A percentile compares a stretch with the other conserved stretches of the same genome.
Evolutionary conservation across 2,797 vertebrate genomes (phyloP).

Genomic region (Aythya fuligula): DNA sequence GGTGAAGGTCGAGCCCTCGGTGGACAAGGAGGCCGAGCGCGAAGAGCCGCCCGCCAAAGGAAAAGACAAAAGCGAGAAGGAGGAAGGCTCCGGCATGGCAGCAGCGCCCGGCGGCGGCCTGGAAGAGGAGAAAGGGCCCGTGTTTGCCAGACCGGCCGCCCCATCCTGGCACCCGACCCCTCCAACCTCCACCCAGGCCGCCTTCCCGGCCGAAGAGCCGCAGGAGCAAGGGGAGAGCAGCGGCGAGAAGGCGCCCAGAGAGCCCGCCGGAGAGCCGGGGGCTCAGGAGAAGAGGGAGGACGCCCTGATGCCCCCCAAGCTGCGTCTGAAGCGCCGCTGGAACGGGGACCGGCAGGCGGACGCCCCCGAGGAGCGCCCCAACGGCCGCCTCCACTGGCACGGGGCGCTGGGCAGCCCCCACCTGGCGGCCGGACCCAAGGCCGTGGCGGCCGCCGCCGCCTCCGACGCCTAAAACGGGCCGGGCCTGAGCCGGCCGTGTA

Average conservation of each 20-base stretch:
- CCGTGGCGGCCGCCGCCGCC: conserved; percentile 38
- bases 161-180: neutral
- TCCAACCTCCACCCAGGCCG: accelerated
- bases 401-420: neutral
- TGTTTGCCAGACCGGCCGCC: conserved; percentile 65
- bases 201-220: neutral
- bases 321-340: conserved; percentile 81
- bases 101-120: neutral
- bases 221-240: conserved; percentile 39
- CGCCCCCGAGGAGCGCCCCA: conserved; percentile 39
- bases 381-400: conserved; percentile 64
- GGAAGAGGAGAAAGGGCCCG: neutral
- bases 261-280: accelerated
- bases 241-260: neutral
- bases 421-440: conserved; percentile 24
- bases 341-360: conserved; percentile 69
- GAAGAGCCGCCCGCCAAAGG: neutral
- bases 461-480: conserved; percentile 63
- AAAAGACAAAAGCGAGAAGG: neutral
- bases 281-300: conserved; percentile 72
- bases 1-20: conserved; percentile 70
- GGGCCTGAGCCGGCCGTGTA: neutral
- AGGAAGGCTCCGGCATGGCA: neutral
- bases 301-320: conserved; percentile 80
- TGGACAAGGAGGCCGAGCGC: conserved; percentile 50